Evolutionary conservation across 2,888 invertebrate species (phyloP).

Genomic region (Stenichneumon culpator): DNA sequence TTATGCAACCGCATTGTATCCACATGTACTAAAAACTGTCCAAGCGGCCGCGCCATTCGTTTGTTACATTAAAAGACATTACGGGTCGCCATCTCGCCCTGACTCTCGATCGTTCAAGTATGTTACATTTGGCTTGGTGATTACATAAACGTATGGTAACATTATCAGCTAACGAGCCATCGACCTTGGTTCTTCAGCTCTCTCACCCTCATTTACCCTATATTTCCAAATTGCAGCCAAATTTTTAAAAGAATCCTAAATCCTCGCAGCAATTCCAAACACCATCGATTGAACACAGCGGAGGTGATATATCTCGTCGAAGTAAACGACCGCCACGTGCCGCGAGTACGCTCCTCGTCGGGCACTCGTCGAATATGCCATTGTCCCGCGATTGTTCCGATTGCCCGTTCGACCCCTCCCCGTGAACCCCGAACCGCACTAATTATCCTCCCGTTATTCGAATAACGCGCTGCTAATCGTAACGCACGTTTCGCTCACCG

Average conservation of each 20-base stretch:
- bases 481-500: conserved; percentile 55
- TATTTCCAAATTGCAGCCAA: neutral
- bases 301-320: conserved; percentile 6
- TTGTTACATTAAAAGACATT: no score
- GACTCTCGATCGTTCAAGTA: no score
- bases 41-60: no score
- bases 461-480: conserved; percentile 63
- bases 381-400: conserved; percentile 36
- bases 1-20: no score
- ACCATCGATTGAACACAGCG: neutral
- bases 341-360: neutral
- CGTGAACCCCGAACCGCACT: conserved; percentile 50
- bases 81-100: no score
- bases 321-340: conserved; percentile 9
- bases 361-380: conserved; percentile 1
- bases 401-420: conserved; percentile 15
- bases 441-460: conserved; percentile 57
- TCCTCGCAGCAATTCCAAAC: neutral
- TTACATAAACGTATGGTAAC: no score
- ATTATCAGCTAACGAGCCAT: no score
- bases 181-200: no score
- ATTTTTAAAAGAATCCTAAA: neutral
- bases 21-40: no score
- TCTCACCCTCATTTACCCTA: no score
- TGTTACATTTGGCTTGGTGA: no score